Percentiles rank a stretch among this genome's conserved stretches.
phyloP scores from a whole-genome alignment of 2,888 invertebrate species.

The Copidosoma aretas region DNA sequence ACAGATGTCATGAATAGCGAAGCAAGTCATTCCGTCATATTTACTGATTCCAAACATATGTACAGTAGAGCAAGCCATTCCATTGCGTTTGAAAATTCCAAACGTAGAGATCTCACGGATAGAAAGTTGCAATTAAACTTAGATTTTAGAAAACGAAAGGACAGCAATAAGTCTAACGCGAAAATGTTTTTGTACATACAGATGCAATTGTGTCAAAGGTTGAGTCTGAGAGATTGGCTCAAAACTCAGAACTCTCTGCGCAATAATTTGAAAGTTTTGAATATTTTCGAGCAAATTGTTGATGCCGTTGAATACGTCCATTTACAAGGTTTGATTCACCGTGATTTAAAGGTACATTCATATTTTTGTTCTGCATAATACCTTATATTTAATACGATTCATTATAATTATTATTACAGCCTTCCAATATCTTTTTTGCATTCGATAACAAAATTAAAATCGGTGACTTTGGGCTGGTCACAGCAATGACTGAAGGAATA shows the following conservation, averaged over 20 bases:
- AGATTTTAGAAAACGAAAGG: constrained; percentile 43
- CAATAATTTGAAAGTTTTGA: constrained; percentile 64
- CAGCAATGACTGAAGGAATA: constrained; percentile 74
- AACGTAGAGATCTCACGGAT: constrained; percentile 24
- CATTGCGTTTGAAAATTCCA: constrained; percentile 39
- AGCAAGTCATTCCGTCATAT: no score
- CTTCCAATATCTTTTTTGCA: constrained; percentile 93
- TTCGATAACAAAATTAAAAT: constrained; percentile 90
- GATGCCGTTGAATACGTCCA: constrained; percentile 97
- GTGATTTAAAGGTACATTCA: constrained; percentile 85
- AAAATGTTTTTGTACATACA: constrained; percentile 91
- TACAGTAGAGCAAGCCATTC: constrained; percentile 37
- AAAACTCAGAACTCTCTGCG: constrained; percentile 52
- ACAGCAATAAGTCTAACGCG: constrained; percentile 43
- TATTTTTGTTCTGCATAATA: not conserved
- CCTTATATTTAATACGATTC: not conserved
- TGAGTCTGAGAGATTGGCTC: constrained; percentile 93
- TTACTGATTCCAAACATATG: no score
- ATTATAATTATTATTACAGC: constrained; percentile 62
- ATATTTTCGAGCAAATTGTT: constrained; percentile 88
- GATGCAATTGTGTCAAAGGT: constrained; percentile 92
- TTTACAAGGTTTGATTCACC: constrained; percentile 88
- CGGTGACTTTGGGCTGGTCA: constrained; percentile 98
- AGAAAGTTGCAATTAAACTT: constrained; percentile 39
- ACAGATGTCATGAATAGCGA: constrained; percentile 28